Conservation (phyloP, 2,797 vertebrate species). For the Mus caroli region DNA sequence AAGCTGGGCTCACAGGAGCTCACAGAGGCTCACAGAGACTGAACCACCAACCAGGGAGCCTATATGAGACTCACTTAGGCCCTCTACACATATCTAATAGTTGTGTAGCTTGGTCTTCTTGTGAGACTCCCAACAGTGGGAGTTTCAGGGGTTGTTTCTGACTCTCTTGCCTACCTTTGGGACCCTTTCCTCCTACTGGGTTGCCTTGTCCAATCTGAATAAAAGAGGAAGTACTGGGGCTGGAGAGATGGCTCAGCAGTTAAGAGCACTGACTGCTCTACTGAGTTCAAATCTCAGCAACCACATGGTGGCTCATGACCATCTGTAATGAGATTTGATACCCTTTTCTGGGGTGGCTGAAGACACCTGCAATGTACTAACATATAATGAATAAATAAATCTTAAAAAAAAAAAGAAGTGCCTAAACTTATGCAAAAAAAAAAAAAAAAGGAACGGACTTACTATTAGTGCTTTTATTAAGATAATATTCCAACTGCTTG, state of each 20-base stretch:
- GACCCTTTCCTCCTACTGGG: background rate
- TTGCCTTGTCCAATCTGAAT: background rate
- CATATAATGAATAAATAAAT: too few relatives aligned
- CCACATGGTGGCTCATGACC: too few relatives aligned
- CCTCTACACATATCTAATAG: background rate
- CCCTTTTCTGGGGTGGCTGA: too few relatives aligned
- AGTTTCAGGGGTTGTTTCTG: background rate
- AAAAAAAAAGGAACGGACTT: background rate
- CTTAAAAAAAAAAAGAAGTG: background rate
- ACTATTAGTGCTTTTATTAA: constrained; percentile 35
- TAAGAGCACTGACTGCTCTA: too few relatives aligned
- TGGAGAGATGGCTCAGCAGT: too few relatives aligned
- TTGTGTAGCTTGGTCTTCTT: background rate
- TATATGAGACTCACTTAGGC: background rate
- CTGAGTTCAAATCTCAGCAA: too few relatives aligned
- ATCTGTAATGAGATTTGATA: too few relatives aligned
- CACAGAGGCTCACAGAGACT: background rate
- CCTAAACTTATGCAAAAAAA: background rate
- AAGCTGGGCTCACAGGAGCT: background rate
- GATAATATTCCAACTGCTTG: background rate
- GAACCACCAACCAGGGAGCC: background rate
- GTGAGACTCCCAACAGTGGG: background rate
- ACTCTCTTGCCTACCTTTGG: background rate
- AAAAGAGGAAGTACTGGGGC: background rate
- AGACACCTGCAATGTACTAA: too few relatives aligned